Evolutionary conservation across 1,140 invertebrate species (phyloP).

Genomic region (Polypedilum vanderplanki): DNA sequence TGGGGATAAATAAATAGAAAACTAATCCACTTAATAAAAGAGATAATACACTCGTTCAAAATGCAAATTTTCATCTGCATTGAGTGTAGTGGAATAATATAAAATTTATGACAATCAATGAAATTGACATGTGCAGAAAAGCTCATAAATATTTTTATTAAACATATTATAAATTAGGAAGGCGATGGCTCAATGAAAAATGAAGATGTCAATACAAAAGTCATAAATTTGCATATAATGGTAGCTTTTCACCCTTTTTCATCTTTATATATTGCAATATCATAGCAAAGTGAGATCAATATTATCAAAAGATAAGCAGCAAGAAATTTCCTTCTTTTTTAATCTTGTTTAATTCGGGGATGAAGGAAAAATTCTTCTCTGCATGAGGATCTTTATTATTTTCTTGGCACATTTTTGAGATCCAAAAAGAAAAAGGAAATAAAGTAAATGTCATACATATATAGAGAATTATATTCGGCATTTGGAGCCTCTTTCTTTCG

Average conservation of each 20-base stretch:
- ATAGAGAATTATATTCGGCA: background rate
- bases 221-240: conserved; percentile 1
- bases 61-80: no score
- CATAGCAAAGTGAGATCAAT: background rate
- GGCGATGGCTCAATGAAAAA: background rate
- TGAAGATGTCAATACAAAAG: background rate
- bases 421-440: background rate
- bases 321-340: background rate
- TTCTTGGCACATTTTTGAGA: background rate
- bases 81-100: no score
- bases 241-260: background rate
- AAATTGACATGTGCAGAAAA: no score
- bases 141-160: no score
- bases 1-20: no score
- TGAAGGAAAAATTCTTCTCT: background rate
- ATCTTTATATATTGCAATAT: background rate
- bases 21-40: no score
- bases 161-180: no score
- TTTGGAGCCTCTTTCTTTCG: no score
- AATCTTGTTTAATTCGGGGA: background rate
- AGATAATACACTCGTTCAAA: no score
- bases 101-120: no score
- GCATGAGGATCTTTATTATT: background rate
- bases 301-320: no score
- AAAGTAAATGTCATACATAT: background rate